Base-by-base conservation (phyloP, 2,888 invertebrate species). In the Nemurella pictetii region DNA sequence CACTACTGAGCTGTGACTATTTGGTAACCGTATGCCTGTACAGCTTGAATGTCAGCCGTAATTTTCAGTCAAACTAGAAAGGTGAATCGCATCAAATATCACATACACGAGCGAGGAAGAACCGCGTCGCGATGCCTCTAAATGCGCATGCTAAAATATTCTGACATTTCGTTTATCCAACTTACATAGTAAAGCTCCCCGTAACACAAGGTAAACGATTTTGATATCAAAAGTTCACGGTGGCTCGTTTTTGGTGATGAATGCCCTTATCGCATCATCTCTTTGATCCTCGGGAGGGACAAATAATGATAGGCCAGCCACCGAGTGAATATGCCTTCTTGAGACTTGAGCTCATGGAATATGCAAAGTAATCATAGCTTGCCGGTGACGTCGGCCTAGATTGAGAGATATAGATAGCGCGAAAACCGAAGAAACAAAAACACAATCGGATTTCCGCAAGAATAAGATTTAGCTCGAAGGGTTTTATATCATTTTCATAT, bases 101-200 rank as follows among this genome's bases (percentile, higher is more conserved):
- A 55, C 55, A 55, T 20, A 55, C 20, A 20, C 55, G n/a, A n/a
- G n/a, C n/a, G n/a, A n/a, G n/a, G n/a, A n/a, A n/a, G n/a, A n/a
- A n/a, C n/a, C n/a, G n/a, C n/a, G n/a, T n/a, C 12, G 20, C 12
- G n/a, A 29, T 20, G 78, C 29, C 5, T 29, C 29, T 27, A 78
- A 78, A 27, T 29, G 20, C 27, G 29, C 29, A 75, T 9, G 4
- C 75, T 75, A 28, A 29, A 30, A 78, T 27, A 29, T 29, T 30
- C 78, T 78, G 78, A 78, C 78, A 78, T 78, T 78, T 78, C 30
- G 29, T n/a, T n/a, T n/a, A n/a, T n/a, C 9, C 78, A 29, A 30
- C 29, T 30, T 30, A 78, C 29, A 78, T 29, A 55, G 55, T 55
- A 55, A 27, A 29, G 78, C 78, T 78, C 29, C 78, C 25, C n/a